Evolutionary conservation across 2,113 vertebrate genomes (phyloP), one percentile per base, ranked within the genome.

Genomic region (Cyanoramphus novaezelandiae): DNA sequence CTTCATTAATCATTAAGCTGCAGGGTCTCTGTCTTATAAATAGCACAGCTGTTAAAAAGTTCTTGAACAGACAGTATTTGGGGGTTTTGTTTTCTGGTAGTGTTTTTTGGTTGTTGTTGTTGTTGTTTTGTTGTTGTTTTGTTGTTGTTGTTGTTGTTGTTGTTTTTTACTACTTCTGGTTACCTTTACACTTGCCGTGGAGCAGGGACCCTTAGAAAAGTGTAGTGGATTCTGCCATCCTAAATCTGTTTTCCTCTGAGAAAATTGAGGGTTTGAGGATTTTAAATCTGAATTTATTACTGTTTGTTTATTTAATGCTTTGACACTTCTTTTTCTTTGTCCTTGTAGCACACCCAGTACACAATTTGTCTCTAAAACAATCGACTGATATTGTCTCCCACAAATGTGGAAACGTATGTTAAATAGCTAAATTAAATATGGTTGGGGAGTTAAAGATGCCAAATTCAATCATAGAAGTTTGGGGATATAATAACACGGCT

Each of bases 1-100:
- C 86, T 39, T 81, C 83, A 70, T 93, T 91, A 92, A 93, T 65
- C 92, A 87, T 69, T 82, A 76, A 82, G 46, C 75, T 90, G 64
- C 31, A 20, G 78, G 37, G 67, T 74, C 62, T 24, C 57, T 47
- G 69, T 43, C 80, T 88, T 63, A 9, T 80, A 84, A 91, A 74
- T 29, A 88, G 35, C 53, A 52, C 55, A 72, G 63, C 74, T 96
- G 76, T 81, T 94, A 68, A 91, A 68, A 91, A 77, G 43, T 80
- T 68, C 25, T 55, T 69, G 39, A 6, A 77, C 1, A 7, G 44
- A 35, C 69, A 53, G 52, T 37, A 8, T 39, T 65, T 80, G 10
- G 9, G 57, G 9, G 3, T 57, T 21, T 57, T 59, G 8, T 23
- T 23, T 21, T 59, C 9, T n/a, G 31, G 19, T 33, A 17, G 31